Conservation (phyloP, 2,888 invertebrate genomes). For the Julus scanicus region DNA sequence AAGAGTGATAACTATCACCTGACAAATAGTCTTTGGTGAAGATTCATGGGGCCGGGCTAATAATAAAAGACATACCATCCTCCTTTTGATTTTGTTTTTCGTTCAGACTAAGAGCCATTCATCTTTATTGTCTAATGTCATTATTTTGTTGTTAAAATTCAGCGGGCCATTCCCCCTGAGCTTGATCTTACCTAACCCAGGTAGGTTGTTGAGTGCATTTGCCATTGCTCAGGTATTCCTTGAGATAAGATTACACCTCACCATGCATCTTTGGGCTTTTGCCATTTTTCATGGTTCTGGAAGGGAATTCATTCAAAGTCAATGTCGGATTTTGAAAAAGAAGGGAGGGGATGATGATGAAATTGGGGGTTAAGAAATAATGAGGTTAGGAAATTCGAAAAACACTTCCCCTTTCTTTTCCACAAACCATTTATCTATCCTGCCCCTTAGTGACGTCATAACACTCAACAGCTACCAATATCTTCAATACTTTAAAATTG, state of each 20-base stretch:
- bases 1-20: background rate
- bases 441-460: too few relatives aligned
- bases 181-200: background rate
- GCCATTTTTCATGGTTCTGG: background rate
- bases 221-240: background rate
- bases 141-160: background rate
- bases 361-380: background rate
- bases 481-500: too few relatives aligned
- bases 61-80: background rate
- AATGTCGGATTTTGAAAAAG: background rate
- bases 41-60: background rate
- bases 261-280: background rate
- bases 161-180: background rate
- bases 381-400: too few relatives aligned
- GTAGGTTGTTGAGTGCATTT: background rate
- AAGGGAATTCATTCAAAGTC: background rate
- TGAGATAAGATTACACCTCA: background rate
- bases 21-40: background rate
- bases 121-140: conserved; percentile 21
- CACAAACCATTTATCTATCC: too few relatives aligned
- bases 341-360: background rate
- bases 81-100: background rate
- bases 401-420: too few relatives aligned
- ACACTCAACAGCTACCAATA: too few relatives aligned
- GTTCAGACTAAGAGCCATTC: conserved; percentile 3